Evolutionary conservation across 2,113 vertebrate genomes (phyloP).

Genomic region (Tragelaphus buxtoni): DNA sequence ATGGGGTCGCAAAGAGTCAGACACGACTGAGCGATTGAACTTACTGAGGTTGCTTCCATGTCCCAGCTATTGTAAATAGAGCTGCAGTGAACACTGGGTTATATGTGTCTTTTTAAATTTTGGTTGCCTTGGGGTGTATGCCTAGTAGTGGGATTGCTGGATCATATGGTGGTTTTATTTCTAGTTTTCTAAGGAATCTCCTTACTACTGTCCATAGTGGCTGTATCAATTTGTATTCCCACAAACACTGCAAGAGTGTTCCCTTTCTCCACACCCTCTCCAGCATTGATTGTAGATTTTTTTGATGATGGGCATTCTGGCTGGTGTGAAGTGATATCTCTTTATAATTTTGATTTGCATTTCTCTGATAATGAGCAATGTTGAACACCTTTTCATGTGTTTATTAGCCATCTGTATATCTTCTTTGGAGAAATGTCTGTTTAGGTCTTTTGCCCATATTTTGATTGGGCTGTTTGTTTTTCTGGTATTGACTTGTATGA

Average conservation of each 20-base stretch:
- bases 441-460: not conserved
- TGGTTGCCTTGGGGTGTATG: not conserved
- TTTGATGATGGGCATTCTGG: not conserved
- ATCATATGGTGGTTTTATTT: not conserved
- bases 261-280: not conserved
- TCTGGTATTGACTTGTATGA: not conserved
- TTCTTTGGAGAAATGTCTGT: not conserved
- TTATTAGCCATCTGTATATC: not conserved
- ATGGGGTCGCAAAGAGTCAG: rapidly evolving
- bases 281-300: not conserved
- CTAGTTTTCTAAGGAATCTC: not conserved
- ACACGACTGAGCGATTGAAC: rapidly evolving
- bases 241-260: not conserved
- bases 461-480: not conserved
- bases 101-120: not conserved
- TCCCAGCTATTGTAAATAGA: not conserved
- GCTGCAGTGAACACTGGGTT: not conserved
- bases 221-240: not conserved
- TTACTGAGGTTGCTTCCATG: not conserved
- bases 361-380: not conserved
- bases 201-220: not conserved
- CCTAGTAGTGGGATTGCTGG: not conserved
- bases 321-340: not conserved
- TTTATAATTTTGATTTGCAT: not conserved
- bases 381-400: not conserved